Conservation (phyloP, 2,888 invertebrate species). For the Dusona sp. region DNA sequence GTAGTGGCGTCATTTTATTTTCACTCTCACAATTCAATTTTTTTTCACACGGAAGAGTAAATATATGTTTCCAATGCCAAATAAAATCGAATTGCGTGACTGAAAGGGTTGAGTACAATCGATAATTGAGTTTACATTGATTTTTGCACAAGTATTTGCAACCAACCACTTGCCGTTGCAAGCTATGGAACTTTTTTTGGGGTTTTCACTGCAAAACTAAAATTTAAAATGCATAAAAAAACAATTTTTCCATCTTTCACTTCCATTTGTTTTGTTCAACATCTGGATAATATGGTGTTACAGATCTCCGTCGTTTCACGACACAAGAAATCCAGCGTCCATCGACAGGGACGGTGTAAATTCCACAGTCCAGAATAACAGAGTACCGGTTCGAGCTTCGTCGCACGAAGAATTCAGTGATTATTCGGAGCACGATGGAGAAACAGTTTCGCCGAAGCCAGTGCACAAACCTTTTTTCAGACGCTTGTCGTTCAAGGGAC, state of each 20-base stretch:
- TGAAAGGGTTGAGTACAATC: too few species aligned
- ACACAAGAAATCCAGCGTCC: conserved; percentile 72
- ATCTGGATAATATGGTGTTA: conserved; percentile 20
- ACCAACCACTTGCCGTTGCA: not conserved
- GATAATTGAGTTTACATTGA: not conserved
- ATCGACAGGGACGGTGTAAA: conserved; percentile 76
- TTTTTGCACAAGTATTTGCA: not conserved
- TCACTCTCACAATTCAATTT: too few species aligned
- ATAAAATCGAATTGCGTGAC: too few species aligned
- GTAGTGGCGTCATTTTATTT: too few species aligned
- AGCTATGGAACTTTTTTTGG: not conserved
- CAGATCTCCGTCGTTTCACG: conserved; percentile 80
- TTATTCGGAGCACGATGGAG: conserved; percentile 89
- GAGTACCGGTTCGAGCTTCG: conserved; percentile 78
- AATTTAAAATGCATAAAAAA: not conserved
- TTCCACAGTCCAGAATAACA: conserved; percentile 78
- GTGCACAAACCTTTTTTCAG: conserved; percentile 94
- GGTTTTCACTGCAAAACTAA: too few species aligned
- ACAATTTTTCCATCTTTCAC: not conserved
- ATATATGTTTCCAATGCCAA: too few species aligned
- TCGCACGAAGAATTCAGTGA: conserved; percentile 87
- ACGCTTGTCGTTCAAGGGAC: conserved; percentile 94
- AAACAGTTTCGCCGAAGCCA: conserved; percentile 92
- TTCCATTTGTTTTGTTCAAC: not conserved
- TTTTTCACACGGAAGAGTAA: too few species aligned